Evolutionary conservation across 1,140 invertebrate genomes (phyloP).

Genomic region (Triops longicaudatus): DNA sequence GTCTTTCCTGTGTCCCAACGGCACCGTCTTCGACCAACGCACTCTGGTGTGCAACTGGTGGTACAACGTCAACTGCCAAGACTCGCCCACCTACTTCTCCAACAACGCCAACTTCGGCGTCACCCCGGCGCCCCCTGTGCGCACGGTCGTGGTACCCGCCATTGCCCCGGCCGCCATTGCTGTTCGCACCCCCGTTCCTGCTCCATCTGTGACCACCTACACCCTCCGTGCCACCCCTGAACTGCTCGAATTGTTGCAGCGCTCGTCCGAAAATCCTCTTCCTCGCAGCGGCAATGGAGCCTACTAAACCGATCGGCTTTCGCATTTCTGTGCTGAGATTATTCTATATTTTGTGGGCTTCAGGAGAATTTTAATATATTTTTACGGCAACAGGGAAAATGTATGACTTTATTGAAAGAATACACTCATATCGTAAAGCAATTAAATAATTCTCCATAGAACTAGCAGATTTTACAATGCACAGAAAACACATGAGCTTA

Average conservation of each 20-base stretch:
- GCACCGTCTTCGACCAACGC: conserved; percentile 41
- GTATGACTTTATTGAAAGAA: neutral
- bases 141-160: neutral
- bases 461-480: too few species aligned
- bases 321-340: neutral
- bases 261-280: neutral
- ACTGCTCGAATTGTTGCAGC: neutral
- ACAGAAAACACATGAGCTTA: too few species aligned
- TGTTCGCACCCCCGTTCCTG: neutral
- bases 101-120: conserved; percentile 25
- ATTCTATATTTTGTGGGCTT: neutral
- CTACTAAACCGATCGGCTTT: neutral
- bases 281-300: neutral
- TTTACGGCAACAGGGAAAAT: neutral
- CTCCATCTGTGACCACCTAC: neutral
- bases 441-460: too few species aligned
- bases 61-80: conserved; percentile 37
- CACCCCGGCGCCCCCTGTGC: conserved; percentile 23
- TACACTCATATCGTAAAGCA: neutral
- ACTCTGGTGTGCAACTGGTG: conserved; percentile 42
- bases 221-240: neutral
- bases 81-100: conserved; percentile 19
- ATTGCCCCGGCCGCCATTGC: neutral
- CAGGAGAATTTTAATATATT: neutral
- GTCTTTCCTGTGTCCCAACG: conserved; percentile 42